A percentile compares a stretch with the other conserved stretches of the same genome.
Evolutionary conservation across 1,140 invertebrate species (phyloP).

Genomic region (Euborellia annulipes): DNA sequence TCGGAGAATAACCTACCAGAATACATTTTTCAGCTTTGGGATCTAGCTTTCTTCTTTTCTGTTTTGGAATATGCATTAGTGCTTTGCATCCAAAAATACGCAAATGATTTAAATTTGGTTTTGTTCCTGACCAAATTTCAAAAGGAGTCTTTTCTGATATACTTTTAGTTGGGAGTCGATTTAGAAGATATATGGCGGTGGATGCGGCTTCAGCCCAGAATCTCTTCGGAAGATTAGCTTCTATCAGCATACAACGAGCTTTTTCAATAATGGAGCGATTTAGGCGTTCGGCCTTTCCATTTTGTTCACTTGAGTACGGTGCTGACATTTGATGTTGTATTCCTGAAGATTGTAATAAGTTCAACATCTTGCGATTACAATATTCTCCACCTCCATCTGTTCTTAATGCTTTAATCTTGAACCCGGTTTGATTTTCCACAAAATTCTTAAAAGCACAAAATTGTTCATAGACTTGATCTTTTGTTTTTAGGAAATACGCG

Average conservation of each 20-base stretch:
- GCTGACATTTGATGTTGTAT: constrained; percentile 16
- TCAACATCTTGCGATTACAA: constrained; percentile 19
- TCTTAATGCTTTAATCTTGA: constrained; percentile 20
- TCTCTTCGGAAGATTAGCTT: constrained; percentile 12
- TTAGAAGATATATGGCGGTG: constrained; percentile 21
- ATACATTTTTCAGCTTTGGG: constrained; percentile 14
- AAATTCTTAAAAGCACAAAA: constrained; percentile 22
- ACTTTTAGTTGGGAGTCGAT: constrained; percentile 18
- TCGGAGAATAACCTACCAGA: constrained; percentile 17
- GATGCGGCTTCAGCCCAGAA: constrained; percentile 25
- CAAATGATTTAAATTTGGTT: constrained; percentile 16
- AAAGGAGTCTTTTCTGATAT: constrained; percentile 15
- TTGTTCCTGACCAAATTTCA: constrained; percentile 16
- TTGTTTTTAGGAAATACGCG: constrained; percentile 17
- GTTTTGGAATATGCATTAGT: constrained; percentile 17
- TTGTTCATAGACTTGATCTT: constrained; percentile 18
- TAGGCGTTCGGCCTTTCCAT: constrained; percentile 20
- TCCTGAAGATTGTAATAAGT: constrained; percentile 8
- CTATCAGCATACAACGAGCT: constrained; percentile 16
- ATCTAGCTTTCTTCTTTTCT: constrained; percentile 15
- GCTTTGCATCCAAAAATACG: constrained; percentile 18
- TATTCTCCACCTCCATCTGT: constrained; percentile 30
- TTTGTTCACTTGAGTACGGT: constrained; percentile 21
- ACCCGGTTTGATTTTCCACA: constrained; percentile 22
- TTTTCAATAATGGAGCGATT: constrained; percentile 20